Conservation (phyloP, 2,113 vertebrate species). For the Monarcha castaneiventris region DNA sequence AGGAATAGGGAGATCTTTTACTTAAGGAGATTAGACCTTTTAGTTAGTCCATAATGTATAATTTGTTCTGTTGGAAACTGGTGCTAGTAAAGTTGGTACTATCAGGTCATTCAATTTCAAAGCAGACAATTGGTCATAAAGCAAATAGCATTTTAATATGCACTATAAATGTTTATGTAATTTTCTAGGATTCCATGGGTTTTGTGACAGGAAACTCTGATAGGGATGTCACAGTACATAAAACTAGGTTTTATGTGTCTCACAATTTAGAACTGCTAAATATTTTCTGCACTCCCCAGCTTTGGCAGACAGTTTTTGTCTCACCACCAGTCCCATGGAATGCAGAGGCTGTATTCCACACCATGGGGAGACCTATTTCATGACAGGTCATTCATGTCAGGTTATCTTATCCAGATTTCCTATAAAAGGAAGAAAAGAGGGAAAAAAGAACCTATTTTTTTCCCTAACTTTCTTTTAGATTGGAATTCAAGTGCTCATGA, state of each 20-base stretch:
- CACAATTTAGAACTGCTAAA: neutral
- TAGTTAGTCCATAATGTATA: neutral
- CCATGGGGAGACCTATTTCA: neutral
- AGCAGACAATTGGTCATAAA: neutral
- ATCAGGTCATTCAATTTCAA: neutral
- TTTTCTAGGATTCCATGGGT: neutral
- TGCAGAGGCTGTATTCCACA: neutral
- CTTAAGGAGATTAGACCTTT: neutral
- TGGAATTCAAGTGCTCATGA: neutral
- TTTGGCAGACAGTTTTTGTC: neutral
- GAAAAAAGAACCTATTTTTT: rapidly evolving
- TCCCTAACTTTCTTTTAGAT: neutral
- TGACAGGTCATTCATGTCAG: neutral
- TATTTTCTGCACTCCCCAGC: neutral
- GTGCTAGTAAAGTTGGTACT: neutral
- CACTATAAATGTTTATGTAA: neutral
- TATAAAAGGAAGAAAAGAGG: neutral
- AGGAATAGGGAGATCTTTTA: neutral
- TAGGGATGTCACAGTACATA: neutral
- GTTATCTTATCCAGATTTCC: neutral
- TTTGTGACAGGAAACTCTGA: neutral
- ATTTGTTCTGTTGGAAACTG: neutral
- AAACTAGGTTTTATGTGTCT: neutral
- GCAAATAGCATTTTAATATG: neutral
- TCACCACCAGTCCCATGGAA: neutral